phyloP scores from a whole-genome alignment of 2,113 vertebrate species.

The Dinomys branickii region DNA sequence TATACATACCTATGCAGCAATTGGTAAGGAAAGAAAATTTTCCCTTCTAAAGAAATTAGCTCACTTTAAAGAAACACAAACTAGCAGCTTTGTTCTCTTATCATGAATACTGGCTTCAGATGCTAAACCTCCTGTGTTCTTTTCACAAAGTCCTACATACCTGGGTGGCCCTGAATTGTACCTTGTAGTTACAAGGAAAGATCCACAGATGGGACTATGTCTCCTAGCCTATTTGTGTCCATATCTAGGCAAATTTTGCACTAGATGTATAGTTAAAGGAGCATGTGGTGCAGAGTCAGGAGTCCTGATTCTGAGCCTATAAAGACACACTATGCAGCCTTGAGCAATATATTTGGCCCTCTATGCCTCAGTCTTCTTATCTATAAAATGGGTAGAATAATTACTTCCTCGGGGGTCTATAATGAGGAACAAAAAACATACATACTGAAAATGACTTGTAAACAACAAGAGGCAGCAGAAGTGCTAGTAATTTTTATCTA shows the following conservation, averaged over 20 bases:
- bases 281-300: background rate
- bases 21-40: background rate
- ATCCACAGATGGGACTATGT: background rate
- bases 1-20: background rate
- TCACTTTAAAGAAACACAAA: constrained; percentile 44
- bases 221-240: background rate
- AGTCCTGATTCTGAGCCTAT: constrained; percentile 24
- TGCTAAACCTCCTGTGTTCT: background rate
- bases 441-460: constrained; percentile 17
- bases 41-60: background rate
- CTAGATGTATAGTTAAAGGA: background rate
- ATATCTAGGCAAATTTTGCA: background rate
- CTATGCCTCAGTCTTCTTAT: background rate
- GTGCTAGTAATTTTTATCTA: background rate
- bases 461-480: background rate
- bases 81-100: constrained; percentile 10
- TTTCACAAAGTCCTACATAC: constrained; percentile 20
- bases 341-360: background rate
- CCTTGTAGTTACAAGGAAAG: constrained; percentile 9
- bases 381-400: background rate
- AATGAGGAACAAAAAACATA: background rate
- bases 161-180: background rate
- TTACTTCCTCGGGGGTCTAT: background rate
- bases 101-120: constrained; percentile 11
- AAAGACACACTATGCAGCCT: background rate